Evolutionary conservation across 2,113 vertebrate genomes (phyloP).

Genomic region (Fregetta grallaria): DNA sequence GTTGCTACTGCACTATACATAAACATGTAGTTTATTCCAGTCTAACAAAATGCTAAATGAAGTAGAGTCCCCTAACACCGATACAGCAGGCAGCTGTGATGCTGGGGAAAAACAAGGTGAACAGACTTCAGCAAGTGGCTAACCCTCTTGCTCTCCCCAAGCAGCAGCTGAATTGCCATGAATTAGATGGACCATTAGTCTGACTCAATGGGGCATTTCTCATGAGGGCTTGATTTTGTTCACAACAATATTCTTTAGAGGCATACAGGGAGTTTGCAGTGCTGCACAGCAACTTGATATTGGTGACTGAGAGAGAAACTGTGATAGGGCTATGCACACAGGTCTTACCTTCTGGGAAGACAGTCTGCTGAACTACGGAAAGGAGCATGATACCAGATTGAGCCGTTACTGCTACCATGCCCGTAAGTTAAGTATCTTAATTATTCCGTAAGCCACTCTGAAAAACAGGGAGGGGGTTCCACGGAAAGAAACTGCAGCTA

Average conservation of each 20-base stretch:
- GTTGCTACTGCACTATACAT: neutral
- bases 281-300: neutral
- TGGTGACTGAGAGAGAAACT: neutral
- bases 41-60: neutral
- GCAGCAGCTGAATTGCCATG: neutral
- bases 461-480: neutral
- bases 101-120: neutral
- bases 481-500: neutral
- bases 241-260: neutral
- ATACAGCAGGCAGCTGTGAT: neutral
- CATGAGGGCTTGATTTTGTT: neutral
- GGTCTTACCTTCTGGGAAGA: neutral
- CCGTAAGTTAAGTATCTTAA: neutral
- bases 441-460: neutral
- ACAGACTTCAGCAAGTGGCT: neutral
- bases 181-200: constrained; percentile 20
- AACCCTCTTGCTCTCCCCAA: neutral
- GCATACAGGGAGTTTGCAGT: neutral
- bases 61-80: neutral
- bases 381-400: neutral
- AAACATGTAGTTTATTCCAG: neutral
- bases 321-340: neutral
- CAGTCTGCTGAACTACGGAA: neutral
- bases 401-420: neutral
- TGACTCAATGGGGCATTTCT: neutral